A percentile compares a stretch with the other conserved stretches of the same genome.
Conservation (phyloP, 2,113 vertebrate genomes). For the Maccullochella peelii region DNA sequence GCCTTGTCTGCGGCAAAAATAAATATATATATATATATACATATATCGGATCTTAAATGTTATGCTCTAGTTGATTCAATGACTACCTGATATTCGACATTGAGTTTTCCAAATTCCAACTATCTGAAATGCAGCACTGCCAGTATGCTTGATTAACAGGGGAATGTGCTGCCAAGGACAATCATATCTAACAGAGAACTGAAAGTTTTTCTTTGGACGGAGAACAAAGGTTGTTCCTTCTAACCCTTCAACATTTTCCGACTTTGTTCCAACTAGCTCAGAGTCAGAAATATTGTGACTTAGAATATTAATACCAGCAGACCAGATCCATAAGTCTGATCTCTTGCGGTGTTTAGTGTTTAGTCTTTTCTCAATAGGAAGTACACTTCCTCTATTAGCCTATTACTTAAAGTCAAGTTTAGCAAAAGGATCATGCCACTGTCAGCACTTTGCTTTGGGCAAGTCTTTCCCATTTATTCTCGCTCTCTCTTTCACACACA, state of each 20-base stretch:
- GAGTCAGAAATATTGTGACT: not conserved
- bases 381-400: not conserved
- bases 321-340: not conserved
- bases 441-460: not conserved
- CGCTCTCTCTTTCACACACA: too few relatives aligned
- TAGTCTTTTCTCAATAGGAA: not conserved
- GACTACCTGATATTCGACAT: slow-evolving; percentile 28
- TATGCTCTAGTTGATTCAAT: slow-evolving; percentile 23
- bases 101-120: slow-evolving; percentile 2
- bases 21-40: too few relatives aligned
- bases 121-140: not conserved
- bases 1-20: too few relatives aligned
- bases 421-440: not conserved
- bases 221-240: not conserved
- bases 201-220: slow-evolving; percentile 5
- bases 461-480: not conserved
- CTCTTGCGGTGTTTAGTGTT: not conserved
- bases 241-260: slow-evolving; percentile 21
- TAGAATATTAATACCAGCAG: not conserved
- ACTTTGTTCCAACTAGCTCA: slow-evolving; percentile 20
- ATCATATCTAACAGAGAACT: slow-evolving; percentile 27
- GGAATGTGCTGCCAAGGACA: slow-evolving; percentile 33
- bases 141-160: slow-evolving; percentile 24
- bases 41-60: not conserved
- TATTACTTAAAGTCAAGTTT: not conserved